These are phyloP conservation scores for Cheilosia soror DNA, from an alignment of 2,888 invertebrate species.

Conservation along the genomic window DNA sequence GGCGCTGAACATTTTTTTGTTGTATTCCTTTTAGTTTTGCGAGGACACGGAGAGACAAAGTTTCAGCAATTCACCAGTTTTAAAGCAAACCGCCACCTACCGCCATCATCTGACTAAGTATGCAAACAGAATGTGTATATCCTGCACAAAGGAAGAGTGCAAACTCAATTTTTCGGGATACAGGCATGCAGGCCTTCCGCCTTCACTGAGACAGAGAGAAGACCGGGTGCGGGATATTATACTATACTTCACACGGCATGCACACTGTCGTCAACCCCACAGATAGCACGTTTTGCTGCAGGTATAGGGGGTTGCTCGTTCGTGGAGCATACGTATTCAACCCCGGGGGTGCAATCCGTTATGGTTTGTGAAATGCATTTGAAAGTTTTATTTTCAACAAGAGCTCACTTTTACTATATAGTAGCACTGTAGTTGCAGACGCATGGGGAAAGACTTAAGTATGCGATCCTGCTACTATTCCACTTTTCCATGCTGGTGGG, in stretches of 20 bases:
- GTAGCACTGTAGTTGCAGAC: conserved; percentile 26
- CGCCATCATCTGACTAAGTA: conserved; percentile 35
- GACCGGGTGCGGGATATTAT: neutral
- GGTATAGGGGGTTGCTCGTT: neutral
- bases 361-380: conserved; percentile 70
- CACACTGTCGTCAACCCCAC: conserved; percentile 21
- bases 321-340: conserved; percentile 29
- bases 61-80: conserved; percentile 43
- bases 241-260: neutral
- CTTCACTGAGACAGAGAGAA: conserved; percentile 13
- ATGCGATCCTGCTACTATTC: conserved; percentile 41
- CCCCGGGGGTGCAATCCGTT: conserved; percentile 71
- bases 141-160: conserved; percentile 49
- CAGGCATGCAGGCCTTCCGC: conserved; percentile 36
- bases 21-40: neutral
- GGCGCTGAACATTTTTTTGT: neutral
- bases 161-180: conserved; percentile 44
- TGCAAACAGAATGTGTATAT: conserved; percentile 57
- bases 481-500: neutral
- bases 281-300: conserved; percentile 19
- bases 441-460: conserved; percentile 46
- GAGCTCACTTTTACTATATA: conserved; percentile 31
- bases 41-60: conserved; percentile 15
- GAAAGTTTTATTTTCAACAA: conserved; percentile 73
- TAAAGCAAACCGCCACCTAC: conserved; percentile 34